Base-by-base conservation (phyloP, 35 echinoderm and acorn worm species). In the Eucidaris tribuloides region DNA sequence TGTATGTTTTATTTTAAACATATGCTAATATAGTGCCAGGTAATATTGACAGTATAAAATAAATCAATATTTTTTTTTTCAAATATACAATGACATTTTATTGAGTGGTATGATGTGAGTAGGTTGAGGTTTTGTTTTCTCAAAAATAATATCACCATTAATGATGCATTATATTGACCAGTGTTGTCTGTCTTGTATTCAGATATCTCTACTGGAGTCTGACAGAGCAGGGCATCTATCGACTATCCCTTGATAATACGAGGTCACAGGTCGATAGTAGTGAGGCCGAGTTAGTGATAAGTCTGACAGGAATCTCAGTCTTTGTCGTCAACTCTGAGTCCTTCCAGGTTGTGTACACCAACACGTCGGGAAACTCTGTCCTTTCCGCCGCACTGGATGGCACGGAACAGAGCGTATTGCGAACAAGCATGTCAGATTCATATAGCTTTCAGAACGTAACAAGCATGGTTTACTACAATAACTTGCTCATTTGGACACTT, bases 201-300 rank as follows among this genome's bases (percentile, higher is more conserved):
- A n/a, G n/a, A n/a, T 96, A 84, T 74, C 56, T 96, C 1, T 96
- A 86, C 56, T 96, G 93, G 93, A 82, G 84, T 65, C 65, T 88
- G 48, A 0, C 39, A 44, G 74, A 42, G 17, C 35, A 61, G 22
- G 93, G 93, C 3, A 85, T 96, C 76, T 88, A 76, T 29, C 84
- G 93, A 24, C 29, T 90, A 7, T 32, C 61, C 19, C 61, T 64
- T 27, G n/a, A n/a, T n/a, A n/a, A n/a, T n/a, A 64, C 22, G 2
- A 32, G 28, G 14, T 64, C 28, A 27, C 30, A 27, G 30, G 22
- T 57, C 32, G 49, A 65, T 71, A 45, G 33, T 38, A 45, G 27
- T 29, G 52, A 36, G 34, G 22, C 19, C 11, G 88, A 96, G 22
- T 31, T 84, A 2, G 80, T 96, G 18, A 40, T 92, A 2, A 18